Conservation (phyloP, 1,140 invertebrate genomes). For the Pinna nobilis region DNA sequence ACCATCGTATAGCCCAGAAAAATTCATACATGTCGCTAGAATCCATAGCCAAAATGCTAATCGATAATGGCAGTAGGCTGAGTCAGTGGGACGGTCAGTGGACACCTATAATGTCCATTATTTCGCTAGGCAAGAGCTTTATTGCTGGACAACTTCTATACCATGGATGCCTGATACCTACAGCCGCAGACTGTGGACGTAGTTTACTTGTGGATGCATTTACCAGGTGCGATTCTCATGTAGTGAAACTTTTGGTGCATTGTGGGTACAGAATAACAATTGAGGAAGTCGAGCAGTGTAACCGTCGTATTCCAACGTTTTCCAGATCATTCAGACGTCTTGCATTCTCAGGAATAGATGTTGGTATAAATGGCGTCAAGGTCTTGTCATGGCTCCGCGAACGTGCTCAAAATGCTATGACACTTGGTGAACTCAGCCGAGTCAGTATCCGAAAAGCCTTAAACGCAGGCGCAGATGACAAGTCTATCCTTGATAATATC, state of each 20-base stretch:
- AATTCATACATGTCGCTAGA: conserved; percentile 60
- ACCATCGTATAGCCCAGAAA: conserved; percentile 61
- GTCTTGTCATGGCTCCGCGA: conserved; percentile 57
- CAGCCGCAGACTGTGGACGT: conserved; percentile 47
- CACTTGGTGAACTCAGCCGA: conserved; percentile 56
- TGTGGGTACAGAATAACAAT: conserved; percentile 60
- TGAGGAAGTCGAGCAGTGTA: conserved; percentile 64
- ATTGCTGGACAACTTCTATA: conserved; percentile 63
- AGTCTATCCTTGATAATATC: conserved; percentile 55
- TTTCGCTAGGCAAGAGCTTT: conserved; percentile 63
- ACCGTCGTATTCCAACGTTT: conserved; percentile 63
- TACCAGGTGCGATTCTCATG: conserved; percentile 60
- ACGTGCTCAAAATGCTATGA: conserved; percentile 41
- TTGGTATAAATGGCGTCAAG: conserved; percentile 47
- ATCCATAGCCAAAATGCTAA: conserved; percentile 52
- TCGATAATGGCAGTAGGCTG: conserved; percentile 61
- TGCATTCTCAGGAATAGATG: conserved; percentile 51
- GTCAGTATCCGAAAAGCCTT: conserved; percentile 54
- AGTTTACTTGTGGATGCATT: conserved; percentile 68
- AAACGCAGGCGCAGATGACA: conserved; percentile 56
- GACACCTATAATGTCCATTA: conserved; percentile 60
- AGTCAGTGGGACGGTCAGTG: conserved; percentile 66
- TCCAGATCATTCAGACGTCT: conserved; percentile 60
- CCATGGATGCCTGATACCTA: conserved; percentile 59
- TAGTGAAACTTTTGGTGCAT: conserved; percentile 60